A percentile compares a stretch with the other conserved stretches of the same genome.
These are phyloP conservation scores for Epinephelus cyanopodus DNA, from an alignment of 2,113 vertebrate species.

Conservation along the genomic window DNA sequence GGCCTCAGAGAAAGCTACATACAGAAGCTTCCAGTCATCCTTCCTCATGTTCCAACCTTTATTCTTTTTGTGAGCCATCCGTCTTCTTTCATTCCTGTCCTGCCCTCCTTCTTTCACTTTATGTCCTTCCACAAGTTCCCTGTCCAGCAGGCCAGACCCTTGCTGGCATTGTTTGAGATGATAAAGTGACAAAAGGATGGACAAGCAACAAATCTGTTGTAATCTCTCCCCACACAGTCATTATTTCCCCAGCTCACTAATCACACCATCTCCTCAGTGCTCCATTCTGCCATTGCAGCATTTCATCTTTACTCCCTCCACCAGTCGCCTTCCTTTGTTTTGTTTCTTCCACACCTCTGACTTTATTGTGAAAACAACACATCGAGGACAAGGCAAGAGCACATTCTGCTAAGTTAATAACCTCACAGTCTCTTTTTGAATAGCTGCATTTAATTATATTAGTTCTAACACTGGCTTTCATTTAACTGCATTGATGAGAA, in stretches of 20 bases:
- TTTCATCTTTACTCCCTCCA: conserved; percentile 16
- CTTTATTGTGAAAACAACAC: neutral
- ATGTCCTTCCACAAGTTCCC: neutral
- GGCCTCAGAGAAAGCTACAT: no score
- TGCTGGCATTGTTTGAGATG: conserved; percentile 9
- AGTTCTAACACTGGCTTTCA: neutral
- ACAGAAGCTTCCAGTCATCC: neutral
- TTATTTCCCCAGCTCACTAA: conserved; percentile 1
- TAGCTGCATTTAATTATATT: conserved; percentile 1
- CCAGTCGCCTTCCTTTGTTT: no score
- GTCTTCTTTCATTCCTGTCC: neutral
- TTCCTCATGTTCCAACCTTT: neutral
- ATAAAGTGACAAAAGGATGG: conserved; percentile 26
- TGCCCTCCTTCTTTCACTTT: neutral
- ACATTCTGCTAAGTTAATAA: neutral
- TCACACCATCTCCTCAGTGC: conserved; percentile 6
- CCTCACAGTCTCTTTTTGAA: neutral
- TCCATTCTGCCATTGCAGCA: conserved; percentile 1
- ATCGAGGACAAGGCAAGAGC: neutral
- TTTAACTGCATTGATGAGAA: neutral
- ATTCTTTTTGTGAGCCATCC: neutral
- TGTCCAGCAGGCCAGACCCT: neutral
- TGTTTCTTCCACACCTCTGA: neutral
- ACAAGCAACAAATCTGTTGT: conserved; percentile 10
- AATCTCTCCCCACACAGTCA: neutral